Conservation (phyloP, 2,888 invertebrate species). For the Synergus japonicus region DNA sequence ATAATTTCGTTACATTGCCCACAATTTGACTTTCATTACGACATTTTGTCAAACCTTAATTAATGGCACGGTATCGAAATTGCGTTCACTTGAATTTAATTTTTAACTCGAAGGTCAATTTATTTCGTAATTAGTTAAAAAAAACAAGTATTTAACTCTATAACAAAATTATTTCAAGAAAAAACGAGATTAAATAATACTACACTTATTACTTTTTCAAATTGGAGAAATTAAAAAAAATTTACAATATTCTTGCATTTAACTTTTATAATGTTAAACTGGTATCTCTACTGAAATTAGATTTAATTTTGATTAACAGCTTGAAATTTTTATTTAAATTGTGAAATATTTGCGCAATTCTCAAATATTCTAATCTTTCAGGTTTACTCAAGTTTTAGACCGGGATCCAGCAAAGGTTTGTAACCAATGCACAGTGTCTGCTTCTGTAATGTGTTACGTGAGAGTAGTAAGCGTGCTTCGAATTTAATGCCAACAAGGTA, state of each 20-base stretch:
- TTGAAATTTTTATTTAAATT: background rate
- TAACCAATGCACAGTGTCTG: slow-evolving; percentile 27
- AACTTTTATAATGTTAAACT: background rate
- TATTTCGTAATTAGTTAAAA: background rate
- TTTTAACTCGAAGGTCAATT: background rate
- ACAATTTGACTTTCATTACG: slow-evolving; percentile 32
- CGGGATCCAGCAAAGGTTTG: slow-evolving; percentile 17
- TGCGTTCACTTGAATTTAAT: background rate
- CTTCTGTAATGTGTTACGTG: slow-evolving; percentile 39
- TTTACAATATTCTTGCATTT: background rate
- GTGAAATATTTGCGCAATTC: background rate
- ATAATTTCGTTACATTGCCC: slow-evolving; percentile 34
- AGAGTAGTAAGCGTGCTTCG: slow-evolving; percentile 12
- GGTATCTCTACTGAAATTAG: background rate
- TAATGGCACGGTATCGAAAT: slow-evolving; percentile 7
- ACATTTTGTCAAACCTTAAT: slow-evolving; percentile 22
- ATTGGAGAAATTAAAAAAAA: background rate
- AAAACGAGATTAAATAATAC: background rate
- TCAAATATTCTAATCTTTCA: background rate
- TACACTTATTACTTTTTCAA: background rate
- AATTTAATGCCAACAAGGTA: slow-evolving; percentile 32
- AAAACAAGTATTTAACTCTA: background rate
- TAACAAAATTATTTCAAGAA: background rate
- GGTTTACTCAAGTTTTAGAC: slow-evolving; percentile 10
- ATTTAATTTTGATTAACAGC: background rate